phyloP scores from a whole-genome alignment of 2,888 invertebrate genomes.

The Oscheius onirici region DNA sequence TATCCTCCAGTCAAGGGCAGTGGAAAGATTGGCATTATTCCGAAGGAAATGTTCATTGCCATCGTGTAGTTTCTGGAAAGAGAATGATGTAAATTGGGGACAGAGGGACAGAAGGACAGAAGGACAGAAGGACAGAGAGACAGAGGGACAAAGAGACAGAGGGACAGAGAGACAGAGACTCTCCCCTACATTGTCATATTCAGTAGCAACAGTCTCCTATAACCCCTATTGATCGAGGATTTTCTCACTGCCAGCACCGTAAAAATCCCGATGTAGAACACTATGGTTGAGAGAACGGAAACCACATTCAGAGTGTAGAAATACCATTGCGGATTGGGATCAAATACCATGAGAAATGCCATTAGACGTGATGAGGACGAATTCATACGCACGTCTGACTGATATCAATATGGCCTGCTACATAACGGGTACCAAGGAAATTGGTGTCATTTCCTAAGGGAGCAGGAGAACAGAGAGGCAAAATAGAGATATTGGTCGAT shows the following conservation, averaged over 20 bases:
- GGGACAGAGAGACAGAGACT: background rate
- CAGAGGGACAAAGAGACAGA: background rate
- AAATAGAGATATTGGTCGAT: background rate
- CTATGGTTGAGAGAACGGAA: background rate
- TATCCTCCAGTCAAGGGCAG: background rate
- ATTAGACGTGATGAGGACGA: background rate
- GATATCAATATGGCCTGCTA: background rate
- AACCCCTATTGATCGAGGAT: background rate
- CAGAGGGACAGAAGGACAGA: background rate
- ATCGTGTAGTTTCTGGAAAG: background rate
- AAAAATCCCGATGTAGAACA: background rate
- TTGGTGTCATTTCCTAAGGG: background rate
- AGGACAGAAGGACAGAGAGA: background rate
- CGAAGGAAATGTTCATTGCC: background rate
- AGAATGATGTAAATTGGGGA: background rate
- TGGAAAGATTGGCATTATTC: background rate
- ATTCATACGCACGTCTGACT: background rate
- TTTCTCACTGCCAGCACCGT: background rate
- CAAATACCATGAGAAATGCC: background rate
- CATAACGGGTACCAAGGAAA: background rate
- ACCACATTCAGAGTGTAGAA: background rate
- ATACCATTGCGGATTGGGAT: background rate
- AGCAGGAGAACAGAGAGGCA: background rate
- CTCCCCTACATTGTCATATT: background rate
- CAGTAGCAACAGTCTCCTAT: background rate